Evolutionary conservation across 92 coral and sea anemone genomes (phyloP).

Genomic region (Epizoanthus ramosus): DNA sequence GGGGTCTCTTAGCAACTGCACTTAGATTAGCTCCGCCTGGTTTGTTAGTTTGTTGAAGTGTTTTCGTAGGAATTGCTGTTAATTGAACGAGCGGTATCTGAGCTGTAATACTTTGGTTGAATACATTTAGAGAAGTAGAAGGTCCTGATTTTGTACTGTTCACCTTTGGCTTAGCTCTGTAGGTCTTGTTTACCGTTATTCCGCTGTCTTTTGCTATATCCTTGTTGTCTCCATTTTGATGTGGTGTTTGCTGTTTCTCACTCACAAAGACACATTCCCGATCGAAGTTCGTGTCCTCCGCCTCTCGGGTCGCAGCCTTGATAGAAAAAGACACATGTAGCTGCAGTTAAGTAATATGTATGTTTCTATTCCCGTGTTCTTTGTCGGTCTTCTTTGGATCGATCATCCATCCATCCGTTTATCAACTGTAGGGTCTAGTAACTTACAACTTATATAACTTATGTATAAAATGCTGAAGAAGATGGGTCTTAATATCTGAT

Average conservation of each 20-base stretch:
- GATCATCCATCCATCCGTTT: no score
- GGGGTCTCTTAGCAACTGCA: not conserved
- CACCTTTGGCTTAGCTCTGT: not conserved
- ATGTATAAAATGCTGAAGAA: no score
- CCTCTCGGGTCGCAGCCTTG: conserved; percentile 68
- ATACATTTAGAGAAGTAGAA: not conserved
- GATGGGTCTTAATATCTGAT: no score
- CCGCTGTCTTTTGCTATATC: conserved; percentile 19
- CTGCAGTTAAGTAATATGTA: no score
- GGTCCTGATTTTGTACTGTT: not conserved
- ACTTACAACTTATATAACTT: no score
- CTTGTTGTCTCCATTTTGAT: conserved; percentile 20
- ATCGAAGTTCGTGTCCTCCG: conserved; percentile 77
- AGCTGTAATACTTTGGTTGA: not conserved
- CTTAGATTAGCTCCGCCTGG: not conserved
- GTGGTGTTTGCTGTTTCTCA: conserved; percentile 35
- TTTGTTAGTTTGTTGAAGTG: not conserved
- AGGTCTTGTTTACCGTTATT: conserved; percentile 35
- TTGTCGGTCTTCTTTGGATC: no score
- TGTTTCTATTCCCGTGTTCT: no score
- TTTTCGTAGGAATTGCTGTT: not conserved
- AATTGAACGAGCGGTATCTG: conserved; percentile 10
- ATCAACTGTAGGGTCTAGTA: no score
- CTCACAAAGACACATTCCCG: conserved; percentile 78
- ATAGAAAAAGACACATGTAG: not conserved